Conservation (phyloP, 1,140 invertebrate species). For the Brachystomella parvula region DNA sequence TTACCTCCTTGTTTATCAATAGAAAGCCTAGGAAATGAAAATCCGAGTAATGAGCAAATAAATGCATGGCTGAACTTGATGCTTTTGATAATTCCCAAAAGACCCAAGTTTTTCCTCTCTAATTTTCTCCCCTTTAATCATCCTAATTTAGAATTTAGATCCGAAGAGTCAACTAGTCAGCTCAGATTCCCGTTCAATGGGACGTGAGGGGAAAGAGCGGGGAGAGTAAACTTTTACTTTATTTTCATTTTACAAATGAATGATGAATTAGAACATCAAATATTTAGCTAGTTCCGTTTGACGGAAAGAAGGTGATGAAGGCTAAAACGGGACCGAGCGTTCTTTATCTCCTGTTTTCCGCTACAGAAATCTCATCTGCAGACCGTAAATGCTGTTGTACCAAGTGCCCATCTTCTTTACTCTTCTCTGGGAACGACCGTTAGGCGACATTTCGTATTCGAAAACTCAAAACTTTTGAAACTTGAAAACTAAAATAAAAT, state of each 20-base stretch:
- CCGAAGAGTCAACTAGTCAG: background rate
- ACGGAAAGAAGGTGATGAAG: no score
- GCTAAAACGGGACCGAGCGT: no score
- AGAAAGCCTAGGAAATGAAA: constrained; percentile 3
- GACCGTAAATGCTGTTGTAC: no score
- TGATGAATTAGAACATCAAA: constrained; percentile 20
- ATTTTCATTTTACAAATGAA: constrained; percentile 6
- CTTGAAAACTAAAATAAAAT: no score
- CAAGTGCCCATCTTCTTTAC: no score
- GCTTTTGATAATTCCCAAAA: constrained; percentile 29
- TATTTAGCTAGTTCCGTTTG: constrained; percentile 6
- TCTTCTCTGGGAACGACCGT: no score
- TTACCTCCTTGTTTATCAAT: background rate
- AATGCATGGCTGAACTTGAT: background rate
- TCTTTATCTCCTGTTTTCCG: no score
- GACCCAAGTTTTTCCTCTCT: constrained; percentile 13
- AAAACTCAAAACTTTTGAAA: no score
- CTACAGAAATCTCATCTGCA: no score
- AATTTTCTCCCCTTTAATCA: constrained; percentile 22
- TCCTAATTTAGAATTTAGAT: constrained; percentile 14
- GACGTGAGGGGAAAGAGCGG: background rate
- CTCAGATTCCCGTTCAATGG: background rate
- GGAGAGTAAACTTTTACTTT: background rate
- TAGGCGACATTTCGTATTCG: no score
- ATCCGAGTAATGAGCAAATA: background rate